Base-by-base conservation (phyloP, 2,797 vertebrate genomes). In the Semotilus atromaculatus region DNA sequence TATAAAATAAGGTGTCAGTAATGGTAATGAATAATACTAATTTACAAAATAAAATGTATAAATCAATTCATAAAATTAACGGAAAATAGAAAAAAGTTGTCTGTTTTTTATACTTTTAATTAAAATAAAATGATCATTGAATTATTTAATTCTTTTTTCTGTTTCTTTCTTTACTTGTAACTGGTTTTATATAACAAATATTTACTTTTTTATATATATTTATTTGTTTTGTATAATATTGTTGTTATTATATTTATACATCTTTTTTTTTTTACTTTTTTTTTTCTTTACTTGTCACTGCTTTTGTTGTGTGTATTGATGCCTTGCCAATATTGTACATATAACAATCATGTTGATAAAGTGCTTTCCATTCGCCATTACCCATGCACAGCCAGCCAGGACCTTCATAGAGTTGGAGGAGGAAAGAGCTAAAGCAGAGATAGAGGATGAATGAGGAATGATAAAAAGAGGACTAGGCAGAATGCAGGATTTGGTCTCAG, bases 331-430 rank as follows among this genome's bases (percentile, higher is more conserved):
- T 70, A 19, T 2, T 26, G 19, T 53, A 18, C 21, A 11, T 26
- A n/a, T 58, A 76, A n/a, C 34, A 38, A 10, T 70, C 4, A 36
- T 40, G 34, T n/a, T 55, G 18, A 38, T 55, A 40, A 75, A 26
- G 26, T 26, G 34, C 34, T 36, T 23, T 82, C 55, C 5, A 0
- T 74, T 51, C 5, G 18, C 45, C 81, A 66, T 82, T 82, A 80
- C 45, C 77, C 77, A 64, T 84, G n/a, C 84, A 79, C 64, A 75
- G 78, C 29, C 60, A 86, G 58, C 43, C 60, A 75, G 73, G 67
- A 68, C 31, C 53, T 72, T 80, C 31, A 78, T 70, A 85, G 82
- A 82, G 66, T 18, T 48, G 16, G 19, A 45, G 53, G 45, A 80
- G 75, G 80, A 79, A 26, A n/a, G 34, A 78, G 19, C 66, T 67